These are phyloP conservation scores for Porites australiensis DNA, from an alignment of 64 coral and sea anemone genomes.

Conservation along the genomic window DNA sequence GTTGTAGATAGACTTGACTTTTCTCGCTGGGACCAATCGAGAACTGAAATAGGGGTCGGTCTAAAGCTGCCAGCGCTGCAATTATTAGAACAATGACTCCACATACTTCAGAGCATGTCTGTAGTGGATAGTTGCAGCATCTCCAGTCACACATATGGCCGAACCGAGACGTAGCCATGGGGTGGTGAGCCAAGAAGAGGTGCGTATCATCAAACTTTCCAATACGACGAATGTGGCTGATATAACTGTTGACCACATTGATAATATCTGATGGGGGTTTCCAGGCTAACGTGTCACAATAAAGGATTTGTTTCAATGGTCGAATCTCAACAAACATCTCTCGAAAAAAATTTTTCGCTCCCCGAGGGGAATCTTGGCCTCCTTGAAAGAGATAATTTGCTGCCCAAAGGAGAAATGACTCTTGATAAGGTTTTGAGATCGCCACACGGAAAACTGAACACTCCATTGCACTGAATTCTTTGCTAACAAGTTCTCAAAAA, in stretches of 20 bases:
- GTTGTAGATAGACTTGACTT: slow-evolving; percentile 8
- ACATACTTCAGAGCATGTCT: slow-evolving; percentile 22
- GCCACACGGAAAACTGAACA: too few species aligned
- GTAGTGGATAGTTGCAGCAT: slow-evolving; percentile 38
- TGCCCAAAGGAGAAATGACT: too few species aligned
- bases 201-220: slow-evolving; percentile 5
- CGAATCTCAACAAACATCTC: slow-evolving; percentile 25
- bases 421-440: too few species aligned
- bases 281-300: slow-evolving; percentile 40
- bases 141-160: slow-evolving; percentile 10
- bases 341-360: too few species aligned
- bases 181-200: slow-evolving; percentile 20
- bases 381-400: too few species aligned
- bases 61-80: not conserved
- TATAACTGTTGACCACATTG: slow-evolving; percentile 28
- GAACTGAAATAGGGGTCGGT: slow-evolving; percentile 19
- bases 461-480: too few species aligned
- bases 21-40: not conserved
- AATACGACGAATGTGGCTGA: slow-evolving; percentile 29
- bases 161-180: not conserved
- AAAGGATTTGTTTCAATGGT: slow-evolving; percentile 15
- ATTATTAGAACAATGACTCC: slow-evolving; percentile 8
- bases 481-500: too few species aligned
- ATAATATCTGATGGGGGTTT: slow-evolving; percentile 11
- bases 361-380: too few species aligned